Evolutionary conservation across 2,113 vertebrate species (phyloP).

Genomic region (Cinclus mexicanus): DNA sequence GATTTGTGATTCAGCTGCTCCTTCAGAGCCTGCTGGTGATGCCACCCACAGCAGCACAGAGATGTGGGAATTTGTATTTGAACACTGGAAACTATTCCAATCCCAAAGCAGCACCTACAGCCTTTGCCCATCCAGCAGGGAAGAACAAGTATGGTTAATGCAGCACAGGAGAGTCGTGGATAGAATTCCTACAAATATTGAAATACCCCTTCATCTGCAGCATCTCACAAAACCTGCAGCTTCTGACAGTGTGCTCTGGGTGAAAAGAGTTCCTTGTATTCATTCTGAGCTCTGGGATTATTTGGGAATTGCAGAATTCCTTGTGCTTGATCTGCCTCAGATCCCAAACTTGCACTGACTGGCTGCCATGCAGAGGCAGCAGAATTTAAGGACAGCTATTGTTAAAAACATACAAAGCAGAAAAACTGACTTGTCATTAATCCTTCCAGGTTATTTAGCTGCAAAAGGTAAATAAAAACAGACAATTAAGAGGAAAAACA

Average conservation of each 20-base stretch:
- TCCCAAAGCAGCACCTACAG: background rate
- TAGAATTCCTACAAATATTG: accelerated
- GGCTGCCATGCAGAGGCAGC: background rate
- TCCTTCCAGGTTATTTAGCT: background rate
- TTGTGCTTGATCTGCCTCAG: background rate
- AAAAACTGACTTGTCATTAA: background rate
- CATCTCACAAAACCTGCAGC: background rate
- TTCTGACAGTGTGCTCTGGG: background rate
- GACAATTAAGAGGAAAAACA: background rate
- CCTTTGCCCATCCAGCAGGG: background rate
- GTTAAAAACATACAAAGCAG: background rate
- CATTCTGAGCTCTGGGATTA: background rate
- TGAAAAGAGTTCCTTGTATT: accelerated
- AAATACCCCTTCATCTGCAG: accelerated
- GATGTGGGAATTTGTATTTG: background rate
- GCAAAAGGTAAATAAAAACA: background rate
- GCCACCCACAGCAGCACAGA: background rate
- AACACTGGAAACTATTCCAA: background rate
- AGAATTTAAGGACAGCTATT: background rate
- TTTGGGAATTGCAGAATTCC: background rate
- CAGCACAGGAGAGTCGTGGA: background rate
- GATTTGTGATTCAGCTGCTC: background rate
- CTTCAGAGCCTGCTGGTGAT: background rate
- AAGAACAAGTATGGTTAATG: accelerated
- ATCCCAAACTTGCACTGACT: background rate